Evolutionary conservation across 2,888 invertebrate genomes (phyloP).

Genomic region (Argyra leucocephala): DNA sequence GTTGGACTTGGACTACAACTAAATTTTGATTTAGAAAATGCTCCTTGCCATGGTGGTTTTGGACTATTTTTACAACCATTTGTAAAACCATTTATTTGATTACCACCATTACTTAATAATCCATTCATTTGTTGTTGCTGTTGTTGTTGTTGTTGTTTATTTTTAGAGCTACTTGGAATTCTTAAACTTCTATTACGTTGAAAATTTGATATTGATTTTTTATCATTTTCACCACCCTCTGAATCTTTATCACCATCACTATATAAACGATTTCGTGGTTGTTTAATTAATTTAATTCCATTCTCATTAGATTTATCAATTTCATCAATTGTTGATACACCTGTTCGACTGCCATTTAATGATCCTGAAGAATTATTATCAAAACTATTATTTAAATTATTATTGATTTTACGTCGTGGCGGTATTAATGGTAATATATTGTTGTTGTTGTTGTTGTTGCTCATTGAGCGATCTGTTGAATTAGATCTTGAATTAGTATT

Average conservation of each 20-base stretch:
- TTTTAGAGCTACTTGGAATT: constrained; percentile 20
- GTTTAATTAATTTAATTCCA: not conserved
- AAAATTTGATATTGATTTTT: constrained; percentile 22
- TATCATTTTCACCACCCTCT: constrained; percentile 8
- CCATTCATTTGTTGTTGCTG: not conserved
- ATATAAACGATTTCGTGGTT: constrained; percentile 26
- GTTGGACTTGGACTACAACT: not conserved
- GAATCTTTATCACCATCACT: constrained; percentile 29
- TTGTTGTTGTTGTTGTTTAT: not conserved
- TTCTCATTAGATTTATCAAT: constrained; percentile 18
- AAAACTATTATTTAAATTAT: not conserved
- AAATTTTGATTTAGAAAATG: constrained; percentile 24
- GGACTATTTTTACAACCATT: constrained; percentile 7
- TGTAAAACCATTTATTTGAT: not conserved
- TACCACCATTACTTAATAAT: not conserved
- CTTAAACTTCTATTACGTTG: constrained; percentile 28
- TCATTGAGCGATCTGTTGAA: constrained; percentile 16
- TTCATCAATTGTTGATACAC: constrained; percentile 21
- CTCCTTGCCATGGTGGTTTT: constrained; percentile 28
- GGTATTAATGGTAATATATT: constrained; percentile 14
- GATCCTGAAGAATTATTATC: not conserved
- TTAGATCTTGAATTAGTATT: constrained; percentile 20
- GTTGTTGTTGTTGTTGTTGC: not conserved
- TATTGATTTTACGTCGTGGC: constrained; percentile 15
- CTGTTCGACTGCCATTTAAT: not conserved